Percentiles rank a stretch among this genome's conserved stretches.
Conservation (phyloP, 2,113 vertebrate species). For the Heteronetta atricapilla region DNA sequence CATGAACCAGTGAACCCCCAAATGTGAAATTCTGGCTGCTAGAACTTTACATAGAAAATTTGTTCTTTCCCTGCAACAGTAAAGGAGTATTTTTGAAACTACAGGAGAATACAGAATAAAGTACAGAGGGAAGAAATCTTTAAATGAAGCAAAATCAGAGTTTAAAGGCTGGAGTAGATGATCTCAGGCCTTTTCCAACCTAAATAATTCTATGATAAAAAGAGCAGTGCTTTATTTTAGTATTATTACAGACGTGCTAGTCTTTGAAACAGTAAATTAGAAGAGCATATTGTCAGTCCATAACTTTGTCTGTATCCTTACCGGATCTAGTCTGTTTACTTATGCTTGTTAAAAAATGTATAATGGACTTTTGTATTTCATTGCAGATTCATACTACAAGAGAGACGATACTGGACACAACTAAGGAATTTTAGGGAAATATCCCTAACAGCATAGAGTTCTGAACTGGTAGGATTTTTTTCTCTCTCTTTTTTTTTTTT, state of each 20-base stretch:
- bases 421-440: background rate
- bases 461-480: conserved; percentile 40
- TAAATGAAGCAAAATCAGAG: background rate
- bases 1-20: background rate
- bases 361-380: background rate
- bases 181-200: too few relatives aligned
- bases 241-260: background rate
- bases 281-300: background rate
- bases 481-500: background rate
- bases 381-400: background rate
- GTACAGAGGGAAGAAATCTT: background rate
- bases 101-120: background rate
- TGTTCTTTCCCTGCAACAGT: background rate
- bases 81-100: background rate
- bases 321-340: background rate
- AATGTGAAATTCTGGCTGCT: background rate
- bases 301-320: background rate
- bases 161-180: background rate
- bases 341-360: background rate
- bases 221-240: background rate
- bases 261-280: background rate
- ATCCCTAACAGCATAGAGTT: background rate
- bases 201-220: too few relatives aligned
- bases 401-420: conserved; percentile 4
- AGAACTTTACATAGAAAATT: background rate